Percentiles rank a stretch among this genome's conserved stretches.
Evolutionary conservation across 2,797 vertebrate species (phyloP).

Genomic region (Tapirus indicus): DNA sequence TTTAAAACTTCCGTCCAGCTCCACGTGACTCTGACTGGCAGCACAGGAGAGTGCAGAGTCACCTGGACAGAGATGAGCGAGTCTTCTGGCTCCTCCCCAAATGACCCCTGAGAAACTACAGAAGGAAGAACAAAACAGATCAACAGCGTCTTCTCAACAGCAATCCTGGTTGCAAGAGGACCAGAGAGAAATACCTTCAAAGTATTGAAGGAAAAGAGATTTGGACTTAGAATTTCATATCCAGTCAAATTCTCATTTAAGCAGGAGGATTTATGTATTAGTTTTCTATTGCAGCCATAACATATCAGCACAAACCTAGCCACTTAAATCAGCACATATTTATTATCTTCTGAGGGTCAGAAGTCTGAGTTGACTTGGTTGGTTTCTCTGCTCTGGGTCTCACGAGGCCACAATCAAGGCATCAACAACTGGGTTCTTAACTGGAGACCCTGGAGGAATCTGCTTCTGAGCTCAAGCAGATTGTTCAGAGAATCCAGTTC

Average conservation of each 20-base stretch:
- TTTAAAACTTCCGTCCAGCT: not conserved
- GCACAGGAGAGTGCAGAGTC: not conserved
- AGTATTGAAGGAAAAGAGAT: too few species aligned
- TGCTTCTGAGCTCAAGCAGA: not conserved
- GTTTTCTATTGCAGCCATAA: not conserved
- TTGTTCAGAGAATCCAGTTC: not conserved
- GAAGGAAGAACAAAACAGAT: too few species aligned
- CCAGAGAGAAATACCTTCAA: too few species aligned
- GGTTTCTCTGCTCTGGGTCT: not conserved
- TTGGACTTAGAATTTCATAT: too few species aligned
- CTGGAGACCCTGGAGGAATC: not conserved
- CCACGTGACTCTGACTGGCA: not conserved
- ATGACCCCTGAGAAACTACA: not conserved
- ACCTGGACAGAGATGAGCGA: not conserved
- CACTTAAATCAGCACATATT: not conserved
- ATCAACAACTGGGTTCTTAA: not conserved
- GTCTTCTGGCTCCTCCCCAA: not conserved
- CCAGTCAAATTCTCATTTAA: too few species aligned
- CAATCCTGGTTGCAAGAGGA: too few species aligned
- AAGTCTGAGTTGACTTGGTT: not conserved
- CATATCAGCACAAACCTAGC: not conserved
- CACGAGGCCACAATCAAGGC: not conserved
- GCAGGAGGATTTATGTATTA: not conserved
- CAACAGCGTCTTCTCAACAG: too few species aligned
- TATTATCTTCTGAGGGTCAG: not conserved